Base-by-base conservation (phyloP, 2,888 invertebrate genomes). In the Amblyjoppa fuscipennis region DNA sequence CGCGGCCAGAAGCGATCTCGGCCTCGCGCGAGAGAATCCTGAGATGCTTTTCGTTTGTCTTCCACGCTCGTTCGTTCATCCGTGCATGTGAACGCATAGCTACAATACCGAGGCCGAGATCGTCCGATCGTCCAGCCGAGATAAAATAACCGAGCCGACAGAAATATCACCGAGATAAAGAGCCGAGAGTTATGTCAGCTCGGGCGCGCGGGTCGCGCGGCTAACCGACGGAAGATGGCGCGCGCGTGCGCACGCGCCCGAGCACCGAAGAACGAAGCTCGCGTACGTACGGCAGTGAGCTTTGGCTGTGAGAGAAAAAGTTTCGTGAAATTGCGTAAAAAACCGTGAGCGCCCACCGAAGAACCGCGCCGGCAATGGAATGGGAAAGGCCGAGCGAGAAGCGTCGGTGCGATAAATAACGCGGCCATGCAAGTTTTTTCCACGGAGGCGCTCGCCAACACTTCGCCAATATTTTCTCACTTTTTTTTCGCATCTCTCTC, bases 91-190 rank as follows among this genome's bases (percentile, higher is more conserved):
- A 51, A 64, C 13, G 45, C 64, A 49, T 56, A 34, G 38, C 13
- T 51, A 80, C n/a, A 73, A 77, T 74, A 53, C 66, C 11, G 64
- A 59, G 51, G 77, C 74, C 75, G 76, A 88, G 87, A 86, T 84
- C 83, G 85, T 83, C 74, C 75, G 86, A 81, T 80, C 84, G 76
- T 78, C 77, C 84, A 68, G 74, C 68, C 71, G 78, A 88, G 90
- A 89, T 90, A 89, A 90, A 89, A 89, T 88, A 85, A 88, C 87
- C 81, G 81, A 84, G 86, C 85, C 87, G 91, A 90, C 89, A 87
- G 89, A 91, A 91, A 90, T 90, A 89, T 91, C 89, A 88, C 87
- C 78, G 87, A 89, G 91, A 92, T 90, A 91, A 90, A 89, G 87
- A 80, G 76, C 76, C 85, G 78, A 87, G 88, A 90, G 88, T 90